Evolutionary conservation across 2,888 invertebrate species (phyloP).

Genomic region (Eilema depressum): DNA sequence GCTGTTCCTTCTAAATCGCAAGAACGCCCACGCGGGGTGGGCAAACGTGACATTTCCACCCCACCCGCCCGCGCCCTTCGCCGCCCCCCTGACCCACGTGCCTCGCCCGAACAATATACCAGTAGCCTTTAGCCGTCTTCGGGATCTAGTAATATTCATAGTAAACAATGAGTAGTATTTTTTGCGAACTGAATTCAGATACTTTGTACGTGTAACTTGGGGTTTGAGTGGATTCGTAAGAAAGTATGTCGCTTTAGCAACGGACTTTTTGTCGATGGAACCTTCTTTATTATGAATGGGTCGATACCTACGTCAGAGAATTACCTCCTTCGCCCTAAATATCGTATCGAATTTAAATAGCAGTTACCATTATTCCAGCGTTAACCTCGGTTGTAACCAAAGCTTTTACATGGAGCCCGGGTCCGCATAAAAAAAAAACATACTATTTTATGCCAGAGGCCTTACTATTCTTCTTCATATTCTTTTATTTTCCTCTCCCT

Average conservation of each 20-base stretch:
- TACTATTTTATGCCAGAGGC: no score
- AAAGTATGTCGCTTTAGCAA: not conserved
- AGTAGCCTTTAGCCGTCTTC: constrained; percentile 48
- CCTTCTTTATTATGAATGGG: not conserved
- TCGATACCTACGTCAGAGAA: not conserved
- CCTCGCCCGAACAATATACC: constrained; percentile 55
- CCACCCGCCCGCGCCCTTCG: constrained; percentile 40
- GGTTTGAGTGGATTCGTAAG: not conserved
- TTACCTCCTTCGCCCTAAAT: not conserved
- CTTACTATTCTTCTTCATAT: not conserved
- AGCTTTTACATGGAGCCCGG: not conserved
- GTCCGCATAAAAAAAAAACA: not conserved
- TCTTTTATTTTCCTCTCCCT: not conserved
- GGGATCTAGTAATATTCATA: constrained; percentile 49
- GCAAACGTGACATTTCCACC: constrained; percentile 70
- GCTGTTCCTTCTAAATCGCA: constrained; percentile 53
- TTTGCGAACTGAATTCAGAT: constrained; percentile 12
- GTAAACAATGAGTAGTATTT: constrained; percentile 52
- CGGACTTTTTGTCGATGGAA: not conserved
- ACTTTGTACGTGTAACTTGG: not conserved
- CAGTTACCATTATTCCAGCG: not conserved
- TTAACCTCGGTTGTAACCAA: not conserved
- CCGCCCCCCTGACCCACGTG: constrained; percentile 55
- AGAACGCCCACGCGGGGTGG: constrained; percentile 63
- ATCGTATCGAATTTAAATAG: not conserved